These are phyloP conservation scores for Urocitellus parryii DNA, from an alignment of 2,113 vertebrate species.

Conservation along the genomic window DNA sequence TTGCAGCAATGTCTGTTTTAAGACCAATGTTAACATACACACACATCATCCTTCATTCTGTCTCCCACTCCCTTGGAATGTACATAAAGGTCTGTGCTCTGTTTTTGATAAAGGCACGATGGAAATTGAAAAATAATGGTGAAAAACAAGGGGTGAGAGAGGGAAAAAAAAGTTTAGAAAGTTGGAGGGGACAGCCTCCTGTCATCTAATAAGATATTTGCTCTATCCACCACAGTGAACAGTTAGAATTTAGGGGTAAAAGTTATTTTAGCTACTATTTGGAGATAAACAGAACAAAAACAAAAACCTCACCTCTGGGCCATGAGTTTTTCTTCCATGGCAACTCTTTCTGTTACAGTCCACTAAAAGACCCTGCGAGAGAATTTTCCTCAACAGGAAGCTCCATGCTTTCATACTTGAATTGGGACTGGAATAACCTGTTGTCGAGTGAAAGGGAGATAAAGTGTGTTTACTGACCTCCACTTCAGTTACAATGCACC, in stretches of 20 bases:
- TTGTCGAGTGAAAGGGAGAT: not conserved
- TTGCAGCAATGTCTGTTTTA: not conserved
- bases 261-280: not conserved
- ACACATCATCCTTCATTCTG: not conserved
- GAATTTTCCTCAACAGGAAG: slow-evolving; percentile 22
- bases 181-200: no score
- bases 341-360: not conserved
- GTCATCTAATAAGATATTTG: not conserved
- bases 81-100: not conserved
- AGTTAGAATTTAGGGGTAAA: not conserved
- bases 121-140: not conserved
- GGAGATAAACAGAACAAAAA: not conserved
- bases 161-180: not conserved
- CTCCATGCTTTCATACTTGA: not conserved
- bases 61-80: not conserved
- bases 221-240: no score
- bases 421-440: not conserved
- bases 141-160: not conserved
- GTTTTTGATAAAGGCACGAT: not conserved
- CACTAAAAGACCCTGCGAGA: not conserved
- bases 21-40: not conserved
- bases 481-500: not conserved
- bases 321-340: slow-evolving; percentile 5
- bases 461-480: not conserved
- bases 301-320: not conserved